Conservation (phyloP, 2,888 invertebrate species). For the Drosophila leonis region DNA sequence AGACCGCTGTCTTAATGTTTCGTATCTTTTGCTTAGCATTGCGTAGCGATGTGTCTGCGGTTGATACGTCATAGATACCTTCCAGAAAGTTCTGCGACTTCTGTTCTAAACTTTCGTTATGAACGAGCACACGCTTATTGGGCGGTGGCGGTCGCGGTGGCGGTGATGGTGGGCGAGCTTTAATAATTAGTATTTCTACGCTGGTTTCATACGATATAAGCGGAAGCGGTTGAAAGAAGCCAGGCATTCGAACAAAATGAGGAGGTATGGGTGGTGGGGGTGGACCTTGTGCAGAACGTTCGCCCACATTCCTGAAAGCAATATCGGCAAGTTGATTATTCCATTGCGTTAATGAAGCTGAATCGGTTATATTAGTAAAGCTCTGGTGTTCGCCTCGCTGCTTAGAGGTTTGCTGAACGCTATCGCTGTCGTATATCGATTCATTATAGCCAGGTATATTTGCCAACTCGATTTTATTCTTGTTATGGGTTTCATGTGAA, state of each 20-base stretch:
- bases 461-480: slow-evolving; percentile 66
- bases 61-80: slow-evolving; percentile 82
- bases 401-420: slow-evolving; percentile 49
- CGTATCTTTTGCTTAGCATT: slow-evolving; percentile 85
- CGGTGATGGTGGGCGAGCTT: slow-evolving; percentile 82
- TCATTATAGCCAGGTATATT: slow-evolving; percentile 77
- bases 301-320: slow-evolving; percentile 53
- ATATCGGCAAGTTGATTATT: slow-evolving; percentile 78
- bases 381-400: slow-evolving; percentile 51
- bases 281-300: slow-evolving; percentile 66
- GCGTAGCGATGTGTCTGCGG: slow-evolving; percentile 83
- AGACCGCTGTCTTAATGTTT: slow-evolving; percentile 84
- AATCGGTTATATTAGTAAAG: slow-evolving; percentile 83
- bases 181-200: slow-evolving; percentile 84
- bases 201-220: slow-evolving; percentile 85
- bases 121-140: slow-evolving; percentile 83
- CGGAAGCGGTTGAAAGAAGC: slow-evolving; percentile 85
- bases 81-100: slow-evolving; percentile 85
- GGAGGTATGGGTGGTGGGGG: slow-evolving; percentile 82
- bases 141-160: slow-evolving; percentile 83
- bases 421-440: slow-evolving; percentile 68
- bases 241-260: slow-evolving; percentile 84
- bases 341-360: slow-evolving; percentile 83
- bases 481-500: slow-evolving; percentile 27
- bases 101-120: slow-evolving; percentile 84